These are phyloP conservation scores for Brienomyrus longianalis DNA, from an alignment of 2,113 vertebrate species.

Conservation along the genomic window DNA sequence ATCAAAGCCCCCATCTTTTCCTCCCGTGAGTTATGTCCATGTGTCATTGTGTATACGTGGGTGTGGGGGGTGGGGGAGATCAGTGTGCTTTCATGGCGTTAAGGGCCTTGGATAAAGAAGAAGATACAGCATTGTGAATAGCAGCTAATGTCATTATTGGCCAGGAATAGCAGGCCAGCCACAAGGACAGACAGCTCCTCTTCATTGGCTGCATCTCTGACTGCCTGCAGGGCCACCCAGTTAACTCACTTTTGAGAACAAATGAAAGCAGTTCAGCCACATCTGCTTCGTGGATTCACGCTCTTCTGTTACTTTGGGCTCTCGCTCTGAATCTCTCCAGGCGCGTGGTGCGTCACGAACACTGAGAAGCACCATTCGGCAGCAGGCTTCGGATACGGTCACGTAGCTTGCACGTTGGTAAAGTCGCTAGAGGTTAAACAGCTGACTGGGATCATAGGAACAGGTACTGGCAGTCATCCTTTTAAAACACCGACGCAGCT, in stretches of 20 bases:
- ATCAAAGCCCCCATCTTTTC: background rate
- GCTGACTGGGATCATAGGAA: background rate
- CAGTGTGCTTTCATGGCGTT: conserved; percentile 13
- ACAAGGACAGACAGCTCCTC: conserved; percentile 16
- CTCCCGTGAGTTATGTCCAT: conserved; percentile 1
- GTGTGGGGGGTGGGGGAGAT: conserved; percentile 1
- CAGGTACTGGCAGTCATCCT: background rate
- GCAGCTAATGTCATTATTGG: conserved; percentile 17
- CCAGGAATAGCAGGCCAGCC: conserved; percentile 18
- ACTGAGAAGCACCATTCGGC: background rate
- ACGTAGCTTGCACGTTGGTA: background rate
- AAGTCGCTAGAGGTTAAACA: background rate
- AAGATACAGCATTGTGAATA: conserved; percentile 8
- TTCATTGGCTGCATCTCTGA: background rate
- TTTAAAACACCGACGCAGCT: background rate
- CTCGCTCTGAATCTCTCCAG: background rate
- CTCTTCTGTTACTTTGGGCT: background rate
- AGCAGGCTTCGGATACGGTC: background rate
- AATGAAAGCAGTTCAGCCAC: conserved; percentile 12
- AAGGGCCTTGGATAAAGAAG: conserved; percentile 10
- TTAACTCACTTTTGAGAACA: conserved; percentile 16
- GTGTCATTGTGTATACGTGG: background rate
- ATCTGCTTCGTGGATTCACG: conserved; percentile 8
- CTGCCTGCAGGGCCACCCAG: conserved; percentile 10
- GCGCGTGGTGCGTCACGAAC: background rate